phyloP scores from a whole-genome alignment of 2,888 invertebrate species.

The Drosophila pseudotakahashii region DNA sequence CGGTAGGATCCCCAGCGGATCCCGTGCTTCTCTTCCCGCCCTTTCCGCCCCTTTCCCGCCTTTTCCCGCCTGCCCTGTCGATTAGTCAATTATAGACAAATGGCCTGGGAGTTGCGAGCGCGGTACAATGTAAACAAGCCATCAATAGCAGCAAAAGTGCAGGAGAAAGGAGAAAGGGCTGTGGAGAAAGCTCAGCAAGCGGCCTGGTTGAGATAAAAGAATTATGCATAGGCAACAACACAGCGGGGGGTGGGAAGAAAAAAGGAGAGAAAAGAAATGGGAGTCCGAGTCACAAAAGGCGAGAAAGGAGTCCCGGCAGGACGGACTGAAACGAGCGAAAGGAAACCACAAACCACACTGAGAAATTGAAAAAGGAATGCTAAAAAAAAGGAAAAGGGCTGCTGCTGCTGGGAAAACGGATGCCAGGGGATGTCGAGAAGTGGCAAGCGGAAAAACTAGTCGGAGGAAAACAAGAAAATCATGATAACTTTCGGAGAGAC shows the following conservation, averaged over 20 bases:
- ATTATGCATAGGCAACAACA: constrained; percentile 70
- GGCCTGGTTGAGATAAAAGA: constrained; percentile 68
- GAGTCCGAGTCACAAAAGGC: constrained; percentile 44
- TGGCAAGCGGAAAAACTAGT: constrained; percentile 20
- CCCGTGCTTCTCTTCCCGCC: constrained; percentile 8
- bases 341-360: constrained; percentile 69
- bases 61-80: constrained; percentile 67
- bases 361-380: constrained; percentile 39
- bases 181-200: constrained; percentile 14
- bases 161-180: not conserved
- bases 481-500: not conserved
- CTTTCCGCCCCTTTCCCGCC: constrained; percentile 30
- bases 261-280: not conserved
- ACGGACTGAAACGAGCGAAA: constrained; percentile 30
- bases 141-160: constrained; percentile 62
- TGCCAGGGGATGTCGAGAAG: not conserved
- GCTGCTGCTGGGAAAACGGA: constrained; percentile 4
- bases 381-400: not conserved
- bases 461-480: constrained; percentile 19
- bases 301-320: constrained; percentile 24
- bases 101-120: constrained; percentile 66
- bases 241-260: not conserved
- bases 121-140: constrained; percentile 73
- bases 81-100: constrained; percentile 77
- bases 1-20: constrained; percentile 9